Conservation (phyloP, 2,113 vertebrate species). For the Microtus pennsylvanicus region DNA sequence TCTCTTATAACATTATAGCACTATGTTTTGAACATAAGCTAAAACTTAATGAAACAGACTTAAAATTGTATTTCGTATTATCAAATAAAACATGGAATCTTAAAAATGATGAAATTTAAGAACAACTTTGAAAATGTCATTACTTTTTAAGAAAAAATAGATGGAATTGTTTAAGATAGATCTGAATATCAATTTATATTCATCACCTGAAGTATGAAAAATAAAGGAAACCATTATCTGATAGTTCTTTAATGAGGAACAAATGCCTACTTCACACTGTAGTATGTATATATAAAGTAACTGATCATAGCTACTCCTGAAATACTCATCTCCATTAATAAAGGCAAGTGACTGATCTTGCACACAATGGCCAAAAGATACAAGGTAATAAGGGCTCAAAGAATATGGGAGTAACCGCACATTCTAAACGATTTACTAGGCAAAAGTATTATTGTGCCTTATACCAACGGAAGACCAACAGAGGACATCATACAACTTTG, state of each 20-base stretch:
- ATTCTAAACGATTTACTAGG: not conserved
- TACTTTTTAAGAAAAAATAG: constrained; percentile 42
- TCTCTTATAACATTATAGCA: constrained; percentile 40
- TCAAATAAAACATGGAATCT: not conserved
- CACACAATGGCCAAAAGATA: not conserved
- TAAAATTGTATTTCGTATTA: constrained; percentile 35
- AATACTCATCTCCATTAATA: not conserved
- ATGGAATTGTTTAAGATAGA: not conserved
- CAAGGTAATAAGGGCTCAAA: not conserved
- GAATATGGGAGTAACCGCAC: not conserved
- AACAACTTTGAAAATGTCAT: constrained; percentile 56
- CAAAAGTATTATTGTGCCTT: constrained; percentile 9
- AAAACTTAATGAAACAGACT: not conserved
- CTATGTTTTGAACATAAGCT: constrained; percentile 31
- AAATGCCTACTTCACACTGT: constrained; percentile 20
- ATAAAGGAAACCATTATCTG: not conserved
- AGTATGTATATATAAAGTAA: constrained; percentile 19
- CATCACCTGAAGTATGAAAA: constrained; percentile 56
- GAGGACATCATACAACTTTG: not conserved
- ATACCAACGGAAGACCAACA: not conserved
- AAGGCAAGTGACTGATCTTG: constrained; percentile 14
- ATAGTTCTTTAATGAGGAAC: constrained; percentile 33
- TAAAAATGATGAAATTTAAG: constrained; percentile 44
- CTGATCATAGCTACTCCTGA: not conserved
- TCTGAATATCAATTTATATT: constrained; percentile 45